These are phyloP conservation scores for Cenopis cana DNA, from an alignment of 2,888 invertebrate species.

Conservation along the genomic window DNA sequence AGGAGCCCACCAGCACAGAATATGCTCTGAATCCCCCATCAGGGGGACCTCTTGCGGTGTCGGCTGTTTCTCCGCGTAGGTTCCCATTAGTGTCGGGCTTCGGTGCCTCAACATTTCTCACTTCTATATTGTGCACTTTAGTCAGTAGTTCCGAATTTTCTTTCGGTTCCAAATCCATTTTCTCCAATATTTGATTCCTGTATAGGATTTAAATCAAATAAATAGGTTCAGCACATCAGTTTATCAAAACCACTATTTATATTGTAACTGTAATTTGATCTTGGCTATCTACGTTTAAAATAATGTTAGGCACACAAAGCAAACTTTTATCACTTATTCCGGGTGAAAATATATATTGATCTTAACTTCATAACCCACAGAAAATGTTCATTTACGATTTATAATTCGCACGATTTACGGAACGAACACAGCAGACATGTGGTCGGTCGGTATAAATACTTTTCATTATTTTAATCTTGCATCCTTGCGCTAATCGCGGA, in stretches of 20 bases:
- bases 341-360: slow-evolving; percentile 13
- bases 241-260: slow-evolving; percentile 31
- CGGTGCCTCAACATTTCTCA: slow-evolving; percentile 48
- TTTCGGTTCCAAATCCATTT: slow-evolving; percentile 65
- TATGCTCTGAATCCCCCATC: slow-evolving; percentile 93
- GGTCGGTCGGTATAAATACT: slow-evolving; percentile 28
- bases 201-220: slow-evolving; percentile 8
- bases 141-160: slow-evolving; percentile 70
- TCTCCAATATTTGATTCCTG: slow-evolving; percentile 30
- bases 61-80: slow-evolving; percentile 46
- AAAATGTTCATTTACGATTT: slow-evolving; percentile 23
- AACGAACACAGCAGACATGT: slow-evolving; percentile 28
- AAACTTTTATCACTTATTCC: slow-evolving; percentile 32
- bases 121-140: slow-evolving; percentile 34
- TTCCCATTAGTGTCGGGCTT: slow-evolving; percentile 60
- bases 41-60: slow-evolving; percentile 77
- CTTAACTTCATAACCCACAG: slow-evolving; percentile 1
- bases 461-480: slow-evolving; percentile 9
- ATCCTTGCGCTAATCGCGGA: slow-evolving; percentile 34
- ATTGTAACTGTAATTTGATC: slow-evolving; percentile 42
- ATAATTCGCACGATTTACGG: slow-evolving; percentile 12
- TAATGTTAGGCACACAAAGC: slow-evolving; percentile 33
- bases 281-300: slow-evolving; percentile 33
- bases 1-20: slow-evolving; percentile 93
- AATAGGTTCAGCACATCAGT: slow-evolving; percentile 13